Conservation (phyloP, 1,140 invertebrate species). For the Drosophila kohkoa region DNA sequence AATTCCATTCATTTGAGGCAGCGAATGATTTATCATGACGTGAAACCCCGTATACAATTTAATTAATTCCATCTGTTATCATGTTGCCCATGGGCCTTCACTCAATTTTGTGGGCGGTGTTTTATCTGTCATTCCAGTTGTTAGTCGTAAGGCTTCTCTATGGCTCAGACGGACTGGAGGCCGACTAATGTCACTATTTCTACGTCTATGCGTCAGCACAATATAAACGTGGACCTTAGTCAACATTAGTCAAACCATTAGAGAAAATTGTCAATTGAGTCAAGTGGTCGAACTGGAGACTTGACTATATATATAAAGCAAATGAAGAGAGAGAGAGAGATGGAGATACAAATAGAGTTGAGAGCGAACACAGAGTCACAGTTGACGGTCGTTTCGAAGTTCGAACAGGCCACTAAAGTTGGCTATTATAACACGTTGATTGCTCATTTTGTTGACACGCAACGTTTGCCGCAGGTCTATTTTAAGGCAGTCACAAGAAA, state of each 20-base stretch:
- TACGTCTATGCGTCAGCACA: constrained; percentile 25
- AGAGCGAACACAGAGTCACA: constrained; percentile 20
- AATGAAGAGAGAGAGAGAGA: background rate
- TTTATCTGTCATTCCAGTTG: constrained; percentile 9
- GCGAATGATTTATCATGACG: background rate
- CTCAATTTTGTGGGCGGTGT: constrained; percentile 11
- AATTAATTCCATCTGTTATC: constrained; percentile 29
- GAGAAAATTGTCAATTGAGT: constrained; percentile 18
- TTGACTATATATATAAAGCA: background rate
- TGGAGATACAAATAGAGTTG: constrained; percentile 13
- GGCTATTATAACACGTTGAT: constrained; percentile 66
- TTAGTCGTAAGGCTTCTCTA: constrained; percentile 15
- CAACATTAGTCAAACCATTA: constrained; percentile 33
- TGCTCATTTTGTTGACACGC: constrained; percentile 76
- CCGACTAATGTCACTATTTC: constrained; percentile 2
- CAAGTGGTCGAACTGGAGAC: constrained; percentile 23
- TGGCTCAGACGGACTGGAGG: constrained; percentile 7
- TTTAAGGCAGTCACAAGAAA: constrained; percentile 44
- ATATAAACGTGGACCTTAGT: constrained; percentile 40
- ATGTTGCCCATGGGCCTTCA: background rate
- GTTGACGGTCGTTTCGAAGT: constrained; percentile 48
- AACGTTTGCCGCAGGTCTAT: constrained; percentile 55
- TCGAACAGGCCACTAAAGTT: constrained; percentile 61
- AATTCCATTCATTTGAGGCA: background rate
- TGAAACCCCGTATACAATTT: background rate